Percentiles rank a stretch among this genome's conserved stretches.
These are phyloP conservation scores for Pemphigus obesinymphae DNA, from an alignment of 1,140 invertebrate genomes.

Conservation along the genomic window DNA sequence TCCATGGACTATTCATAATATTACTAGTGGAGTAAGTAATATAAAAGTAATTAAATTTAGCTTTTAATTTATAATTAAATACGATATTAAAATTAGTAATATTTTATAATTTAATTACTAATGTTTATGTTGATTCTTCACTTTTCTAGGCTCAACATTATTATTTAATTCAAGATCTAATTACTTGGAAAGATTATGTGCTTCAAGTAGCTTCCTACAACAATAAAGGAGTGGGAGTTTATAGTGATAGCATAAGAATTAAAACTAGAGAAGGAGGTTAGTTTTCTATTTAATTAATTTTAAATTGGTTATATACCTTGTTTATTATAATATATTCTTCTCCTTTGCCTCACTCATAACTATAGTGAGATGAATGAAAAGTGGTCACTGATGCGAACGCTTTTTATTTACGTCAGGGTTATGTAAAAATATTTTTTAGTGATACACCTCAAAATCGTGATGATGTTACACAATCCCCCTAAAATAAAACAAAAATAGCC, in stretches of 20 bases:
- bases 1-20: slow-evolving; percentile 83
- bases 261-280: slow-evolving; percentile 86
- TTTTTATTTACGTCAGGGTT: no score
- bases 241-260: slow-evolving; percentile 84
- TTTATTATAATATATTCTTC: not conserved
- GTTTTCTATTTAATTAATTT: slow-evolving; percentile 9
- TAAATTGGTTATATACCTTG: not conserved
- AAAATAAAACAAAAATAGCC: no score
- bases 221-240: slow-evolving; percentile 90
- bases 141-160: slow-evolving; percentile 70
- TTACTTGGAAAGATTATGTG: slow-evolving; percentile 97
- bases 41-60: not conserved
- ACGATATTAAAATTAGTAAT: not conserved
- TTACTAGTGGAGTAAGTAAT: slow-evolving; percentile 70
- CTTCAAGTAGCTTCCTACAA: slow-evolving; percentile 97
- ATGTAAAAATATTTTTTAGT: no score
- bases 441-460: no score
- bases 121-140: not conserved
- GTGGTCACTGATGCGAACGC: no score
- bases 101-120: not conserved
- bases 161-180: slow-evolving; percentile 86
- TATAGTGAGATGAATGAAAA: no score
- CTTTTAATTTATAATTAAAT: not conserved
- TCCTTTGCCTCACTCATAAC: no score
- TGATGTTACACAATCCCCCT: no score